Conservation (phyloP, 2,113 vertebrate species). For the Campylomormyrus tamandua region DNA sequence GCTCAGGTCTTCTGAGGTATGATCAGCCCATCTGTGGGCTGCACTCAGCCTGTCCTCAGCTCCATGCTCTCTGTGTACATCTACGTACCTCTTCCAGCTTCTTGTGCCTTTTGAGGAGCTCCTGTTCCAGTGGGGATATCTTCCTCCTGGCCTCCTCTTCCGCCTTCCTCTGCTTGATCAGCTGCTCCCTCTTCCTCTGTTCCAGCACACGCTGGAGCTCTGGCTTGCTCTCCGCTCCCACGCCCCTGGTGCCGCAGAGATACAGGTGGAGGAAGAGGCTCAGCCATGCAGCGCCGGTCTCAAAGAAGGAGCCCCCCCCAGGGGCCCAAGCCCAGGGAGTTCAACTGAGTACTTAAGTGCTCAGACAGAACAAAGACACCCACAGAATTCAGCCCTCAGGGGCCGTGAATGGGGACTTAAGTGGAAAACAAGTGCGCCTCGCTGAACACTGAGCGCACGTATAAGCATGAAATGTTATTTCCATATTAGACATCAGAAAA, state of each 20-base stretch:
- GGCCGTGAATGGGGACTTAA: not conserved
- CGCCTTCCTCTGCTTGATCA: constrained; percentile 76
- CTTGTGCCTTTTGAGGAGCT: constrained; percentile 79
- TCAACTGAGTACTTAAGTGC: not conserved
- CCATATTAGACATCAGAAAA: not conserved
- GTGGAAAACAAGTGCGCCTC: not conserved
- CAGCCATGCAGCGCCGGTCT: not conserved
- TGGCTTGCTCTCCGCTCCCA: constrained; percentile 70
- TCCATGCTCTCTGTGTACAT: not conserved
- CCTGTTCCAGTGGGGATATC: constrained; percentile 84
- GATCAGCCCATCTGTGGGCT: not conserved
- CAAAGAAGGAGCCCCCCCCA: not conserved
- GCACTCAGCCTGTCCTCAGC: not conserved
- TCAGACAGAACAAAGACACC: not conserved
- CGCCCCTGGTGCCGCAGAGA: constrained; percentile 48
- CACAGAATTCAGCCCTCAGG: not conserved
- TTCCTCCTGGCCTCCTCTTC: constrained; percentile 80
- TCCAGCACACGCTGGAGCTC: constrained; percentile 89
- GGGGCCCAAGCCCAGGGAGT: not conserved
- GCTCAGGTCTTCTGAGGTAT: not conserved
- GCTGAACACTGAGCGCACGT: not conserved
- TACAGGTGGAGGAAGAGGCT: not conserved
- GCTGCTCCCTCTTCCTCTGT: constrained; percentile 78
- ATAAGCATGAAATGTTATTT: not conserved
- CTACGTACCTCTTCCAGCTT: constrained; percentile 76